Conservation (phyloP, 2,888 invertebrate genomes). For the Cosmopolites sordidus region DNA sequence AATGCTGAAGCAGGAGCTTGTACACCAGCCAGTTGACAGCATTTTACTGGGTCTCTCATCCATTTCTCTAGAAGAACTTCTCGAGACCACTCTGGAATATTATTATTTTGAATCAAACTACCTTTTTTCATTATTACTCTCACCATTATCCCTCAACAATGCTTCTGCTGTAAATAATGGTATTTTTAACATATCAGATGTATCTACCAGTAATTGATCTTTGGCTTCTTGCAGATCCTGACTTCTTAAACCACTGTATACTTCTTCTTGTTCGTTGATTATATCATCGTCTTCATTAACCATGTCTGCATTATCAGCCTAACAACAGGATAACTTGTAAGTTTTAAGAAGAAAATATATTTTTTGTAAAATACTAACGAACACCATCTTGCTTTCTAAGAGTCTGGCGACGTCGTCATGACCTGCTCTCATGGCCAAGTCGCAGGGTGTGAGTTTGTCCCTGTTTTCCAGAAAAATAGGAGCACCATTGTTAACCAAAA, state of each 20-base stretch:
- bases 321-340: slow-evolving; percentile 16
- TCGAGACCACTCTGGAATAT: slow-evolving; percentile 69
- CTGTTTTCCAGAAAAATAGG: slow-evolving; percentile 61
- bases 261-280: slow-evolving; percentile 50
- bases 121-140: too few relatives aligned
- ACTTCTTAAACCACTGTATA: slow-evolving; percentile 59
- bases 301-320: slow-evolving; percentile 50
- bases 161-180: slow-evolving; percentile 68
- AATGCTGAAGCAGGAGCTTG: slow-evolving; percentile 56
- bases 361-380: slow-evolving; percentile 48
- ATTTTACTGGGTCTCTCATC: slow-evolving; percentile 62
- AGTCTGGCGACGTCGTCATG: slow-evolving; percentile 60
- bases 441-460: slow-evolving; percentile 61
- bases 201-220: slow-evolving; percentile 64
- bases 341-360: neutral
- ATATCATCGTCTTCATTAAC: slow-evolving; percentile 51
- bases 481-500: slow-evolving; percentile 56
- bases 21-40: slow-evolving; percentile 63
- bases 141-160: slow-evolving; percentile 62
- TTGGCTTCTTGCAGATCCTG: slow-evolving; percentile 68
- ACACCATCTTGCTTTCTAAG: slow-evolving; percentile 65
- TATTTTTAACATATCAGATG: slow-evolving; percentile 66
- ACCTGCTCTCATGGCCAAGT: slow-evolving; percentile 57
- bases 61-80: slow-evolving; percentile 62
- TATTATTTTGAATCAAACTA: too few relatives aligned